Percentiles rank a stretch among this genome's conserved stretches.
Evolutionary conservation across 2,113 vertebrate species (phyloP).

Genomic region (Scalopus aquaticus): DNA sequence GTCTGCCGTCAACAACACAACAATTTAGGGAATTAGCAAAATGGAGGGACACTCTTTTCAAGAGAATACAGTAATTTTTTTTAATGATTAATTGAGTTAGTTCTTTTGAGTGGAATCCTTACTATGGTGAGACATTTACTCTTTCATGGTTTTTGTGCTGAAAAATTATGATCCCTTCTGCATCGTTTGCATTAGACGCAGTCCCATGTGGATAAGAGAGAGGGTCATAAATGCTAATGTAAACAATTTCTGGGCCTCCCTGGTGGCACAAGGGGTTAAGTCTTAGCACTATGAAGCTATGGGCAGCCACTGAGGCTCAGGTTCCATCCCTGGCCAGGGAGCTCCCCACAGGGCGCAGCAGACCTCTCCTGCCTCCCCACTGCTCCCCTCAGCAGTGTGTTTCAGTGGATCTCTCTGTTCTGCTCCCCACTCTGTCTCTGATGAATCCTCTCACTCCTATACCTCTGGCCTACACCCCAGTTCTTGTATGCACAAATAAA

Average conservation of each 20-base stretch:
- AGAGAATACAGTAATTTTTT: not conserved
- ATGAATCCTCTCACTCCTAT: no score
- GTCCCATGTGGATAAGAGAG: not conserved
- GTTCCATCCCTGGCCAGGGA: no score
- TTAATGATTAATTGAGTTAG: not conserved
- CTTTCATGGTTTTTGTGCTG: not conserved
- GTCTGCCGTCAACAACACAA: not conserved
- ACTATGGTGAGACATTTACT: not conserved
- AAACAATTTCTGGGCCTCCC: conserved; percentile 2
- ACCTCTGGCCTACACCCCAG: no score
- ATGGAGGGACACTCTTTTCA: not conserved
- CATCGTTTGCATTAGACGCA: not conserved
- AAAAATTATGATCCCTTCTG: not conserved
- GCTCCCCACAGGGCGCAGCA: no score
- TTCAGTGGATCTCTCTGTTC: no score
- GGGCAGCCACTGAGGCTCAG: no score
- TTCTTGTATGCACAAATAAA: no score
- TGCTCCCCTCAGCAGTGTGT: no score
- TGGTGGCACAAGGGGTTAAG: no score
- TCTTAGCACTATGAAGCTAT: no score
- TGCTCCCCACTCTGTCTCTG: no score
- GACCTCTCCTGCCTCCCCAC: no score
- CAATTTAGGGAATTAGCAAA: conserved; percentile 4
- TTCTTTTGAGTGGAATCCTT: conserved; percentile 8
- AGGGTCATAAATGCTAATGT: not conserved